Conservation (phyloP, 2,888 invertebrate species). For the Nesidiocoris tenuis region DNA sequence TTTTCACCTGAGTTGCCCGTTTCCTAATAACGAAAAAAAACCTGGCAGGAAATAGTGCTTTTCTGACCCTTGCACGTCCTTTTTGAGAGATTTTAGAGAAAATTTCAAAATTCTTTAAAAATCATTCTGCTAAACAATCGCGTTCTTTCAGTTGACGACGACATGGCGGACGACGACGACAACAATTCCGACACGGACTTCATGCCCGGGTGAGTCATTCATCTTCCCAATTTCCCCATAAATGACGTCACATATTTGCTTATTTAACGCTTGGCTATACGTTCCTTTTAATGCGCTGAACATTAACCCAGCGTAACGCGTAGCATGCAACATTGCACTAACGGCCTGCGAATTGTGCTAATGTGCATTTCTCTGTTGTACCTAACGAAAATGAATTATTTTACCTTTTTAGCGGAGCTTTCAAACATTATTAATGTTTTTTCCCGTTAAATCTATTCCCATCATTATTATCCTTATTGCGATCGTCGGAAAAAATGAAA, state of each 20-base stretch:
- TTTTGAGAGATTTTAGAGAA: background rate
- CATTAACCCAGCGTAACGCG: background rate
- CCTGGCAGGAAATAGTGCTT: too few relatives aligned
- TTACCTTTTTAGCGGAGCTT: too few relatives aligned
- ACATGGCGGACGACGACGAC: conserved; percentile 50
- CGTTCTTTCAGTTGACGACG: conserved; percentile 50
- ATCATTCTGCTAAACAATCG: background rate
- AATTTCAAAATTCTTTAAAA: conserved; percentile 14
- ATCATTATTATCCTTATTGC: too few relatives aligned
- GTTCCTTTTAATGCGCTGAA: background rate
- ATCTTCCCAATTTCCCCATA: too few relatives aligned
- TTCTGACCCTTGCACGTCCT: too few relatives aligned
- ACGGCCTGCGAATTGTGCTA: background rate
- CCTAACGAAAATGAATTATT: too few relatives aligned
- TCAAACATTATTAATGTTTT: conserved; percentile 29
- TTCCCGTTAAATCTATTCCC: too few relatives aligned
- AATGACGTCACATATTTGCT: background rate
- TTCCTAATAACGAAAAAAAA: too few relatives aligned
- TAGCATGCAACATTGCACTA: background rate
- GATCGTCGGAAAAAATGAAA: too few relatives aligned
- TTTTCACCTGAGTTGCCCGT: too few relatives aligned
- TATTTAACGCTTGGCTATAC: background rate
- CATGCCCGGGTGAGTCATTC: conserved; percentile 50
- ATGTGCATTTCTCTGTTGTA: background rate
- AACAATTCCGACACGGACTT: conserved; percentile 52